These are phyloP conservation scores for Athalia cordata DNA, from an alignment of 2,888 invertebrate species.

Conservation along the genomic window DNA sequence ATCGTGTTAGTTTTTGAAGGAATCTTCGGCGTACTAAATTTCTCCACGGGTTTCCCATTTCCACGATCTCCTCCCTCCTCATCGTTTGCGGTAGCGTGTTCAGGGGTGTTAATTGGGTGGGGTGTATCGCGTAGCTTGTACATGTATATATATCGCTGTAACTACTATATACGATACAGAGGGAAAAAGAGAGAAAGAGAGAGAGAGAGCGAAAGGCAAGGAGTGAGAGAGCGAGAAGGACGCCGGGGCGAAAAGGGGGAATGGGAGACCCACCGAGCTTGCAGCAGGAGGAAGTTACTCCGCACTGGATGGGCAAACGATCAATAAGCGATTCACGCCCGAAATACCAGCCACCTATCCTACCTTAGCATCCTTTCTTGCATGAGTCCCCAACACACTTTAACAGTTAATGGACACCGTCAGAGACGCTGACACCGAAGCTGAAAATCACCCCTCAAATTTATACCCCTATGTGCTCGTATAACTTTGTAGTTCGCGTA, in stretches of 20 bases:
- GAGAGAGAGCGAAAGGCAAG: background rate
- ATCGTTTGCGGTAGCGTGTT: slow-evolving; percentile 61
- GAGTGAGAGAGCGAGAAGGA: background rate
- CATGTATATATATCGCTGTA: slow-evolving; percentile 22
- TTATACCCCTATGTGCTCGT: background rate
- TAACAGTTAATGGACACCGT: slow-evolving; percentile 33
- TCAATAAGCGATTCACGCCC: slow-evolving; percentile 66
- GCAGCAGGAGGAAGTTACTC: slow-evolving; percentile 30
- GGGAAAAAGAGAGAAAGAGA: background rate
- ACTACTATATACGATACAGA: slow-evolving; percentile 44
- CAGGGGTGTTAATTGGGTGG: slow-evolving; percentile 69
- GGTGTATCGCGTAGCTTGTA: slow-evolving; percentile 62
- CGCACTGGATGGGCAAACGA: slow-evolving; percentile 57
- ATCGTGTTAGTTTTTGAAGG: too few relatives aligned
- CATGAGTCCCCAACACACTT: slow-evolving; percentile 9
- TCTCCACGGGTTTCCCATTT: background rate
- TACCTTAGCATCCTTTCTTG: background rate
- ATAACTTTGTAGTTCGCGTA: background rate
- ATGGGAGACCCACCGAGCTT: background rate
- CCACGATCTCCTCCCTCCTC: slow-evolving; percentile 44
- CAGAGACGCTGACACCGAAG: background rate
- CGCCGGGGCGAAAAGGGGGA: background rate
- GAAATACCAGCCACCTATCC: slow-evolving; percentile 51
- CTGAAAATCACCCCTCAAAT: background rate
- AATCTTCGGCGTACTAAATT: background rate